Percentiles rank a stretch among this genome's conserved stretches.
These are phyloP conservation scores for Melipona quadrifasciata DNA, from an alignment of 1,140 invertebrate species.

Conservation along the genomic window DNA sequence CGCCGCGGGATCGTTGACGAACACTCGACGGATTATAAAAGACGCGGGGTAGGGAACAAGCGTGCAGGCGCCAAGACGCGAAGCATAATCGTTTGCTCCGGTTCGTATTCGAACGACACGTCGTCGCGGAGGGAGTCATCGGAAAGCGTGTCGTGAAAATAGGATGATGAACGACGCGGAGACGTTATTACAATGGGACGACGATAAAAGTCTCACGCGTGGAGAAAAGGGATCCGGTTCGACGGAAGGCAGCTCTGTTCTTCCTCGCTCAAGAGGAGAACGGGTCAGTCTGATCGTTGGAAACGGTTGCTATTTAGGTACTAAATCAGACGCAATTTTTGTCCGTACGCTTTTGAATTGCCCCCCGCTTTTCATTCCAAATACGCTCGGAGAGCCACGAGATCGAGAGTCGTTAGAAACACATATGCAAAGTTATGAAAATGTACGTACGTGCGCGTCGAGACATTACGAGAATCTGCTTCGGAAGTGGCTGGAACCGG, in stretches of 20 bases:
- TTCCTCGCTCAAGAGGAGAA: background rate
- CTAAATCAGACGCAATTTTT: background rate
- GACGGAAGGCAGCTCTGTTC: background rate
- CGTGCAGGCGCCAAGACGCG: background rate
- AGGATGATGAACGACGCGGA: background rate
- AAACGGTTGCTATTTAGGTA: background rate
- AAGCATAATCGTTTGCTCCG: conserved; percentile 6
- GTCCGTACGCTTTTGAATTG: conserved; percentile 21
- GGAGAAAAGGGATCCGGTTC: background rate
- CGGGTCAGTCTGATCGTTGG: background rate
- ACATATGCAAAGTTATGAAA: conserved; percentile 81
- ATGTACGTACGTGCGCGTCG: conserved; percentile 71
- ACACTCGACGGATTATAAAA: background rate
- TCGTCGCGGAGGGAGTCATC: background rate
- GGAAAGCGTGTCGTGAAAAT: conserved; percentile 31
- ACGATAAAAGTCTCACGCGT: background rate
- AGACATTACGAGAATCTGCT: conserved; percentile 71
- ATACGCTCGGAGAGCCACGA: conserved; percentile 16
- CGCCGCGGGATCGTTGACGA: background rate
- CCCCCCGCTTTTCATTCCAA: conserved; percentile 49
- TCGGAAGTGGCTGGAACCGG: conserved; percentile 18
- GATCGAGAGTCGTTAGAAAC: conserved; percentile 78
- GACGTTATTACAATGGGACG: background rate
- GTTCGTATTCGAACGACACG: background rate
- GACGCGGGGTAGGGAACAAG: background rate